These are phyloP conservation scores for Cyanistes caeruleus DNA, from an alignment of 2,113 vertebrate species.

Conservation along the genomic window DNA sequence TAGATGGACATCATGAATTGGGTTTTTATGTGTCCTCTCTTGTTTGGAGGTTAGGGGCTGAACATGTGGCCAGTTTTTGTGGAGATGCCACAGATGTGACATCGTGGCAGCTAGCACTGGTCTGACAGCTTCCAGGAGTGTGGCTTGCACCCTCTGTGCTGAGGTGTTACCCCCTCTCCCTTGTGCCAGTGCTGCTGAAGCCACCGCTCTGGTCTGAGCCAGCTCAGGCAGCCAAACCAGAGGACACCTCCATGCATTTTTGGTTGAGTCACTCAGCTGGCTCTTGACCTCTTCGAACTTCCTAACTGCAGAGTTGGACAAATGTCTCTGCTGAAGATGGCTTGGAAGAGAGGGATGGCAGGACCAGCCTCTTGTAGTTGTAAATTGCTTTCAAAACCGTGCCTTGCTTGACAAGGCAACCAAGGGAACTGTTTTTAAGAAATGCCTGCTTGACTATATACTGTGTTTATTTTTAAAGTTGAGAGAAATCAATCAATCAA, in stretches of 20 bases:
- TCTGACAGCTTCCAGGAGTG: background rate
- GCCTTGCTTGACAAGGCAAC: background rate
- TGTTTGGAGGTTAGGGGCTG: background rate
- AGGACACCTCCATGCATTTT: background rate
- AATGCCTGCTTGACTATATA: background rate
- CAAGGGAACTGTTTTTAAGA: background rate
- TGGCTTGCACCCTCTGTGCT: background rate
- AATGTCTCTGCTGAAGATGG: background rate
- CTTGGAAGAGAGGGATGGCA: background rate
- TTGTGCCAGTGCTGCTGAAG: fast-evolving
- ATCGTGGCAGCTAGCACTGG: background rate
- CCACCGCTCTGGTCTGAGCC: background rate
- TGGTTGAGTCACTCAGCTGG: background rate
- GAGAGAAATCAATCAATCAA: background rate
- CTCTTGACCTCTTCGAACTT: background rate
- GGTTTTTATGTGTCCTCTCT: background rate
- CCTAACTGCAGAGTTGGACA: background rate
- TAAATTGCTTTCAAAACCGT: background rate
- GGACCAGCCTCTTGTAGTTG: background rate
- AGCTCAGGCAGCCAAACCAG: background rate
- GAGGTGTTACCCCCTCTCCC: background rate
- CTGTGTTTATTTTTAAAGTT: background rate
- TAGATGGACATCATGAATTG: background rate
- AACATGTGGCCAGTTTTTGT: background rate
- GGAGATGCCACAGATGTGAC: background rate